phyloP scores from a whole-genome alignment of 2,797 vertebrate genomes.

The Pogoniulus pusillus region DNA sequence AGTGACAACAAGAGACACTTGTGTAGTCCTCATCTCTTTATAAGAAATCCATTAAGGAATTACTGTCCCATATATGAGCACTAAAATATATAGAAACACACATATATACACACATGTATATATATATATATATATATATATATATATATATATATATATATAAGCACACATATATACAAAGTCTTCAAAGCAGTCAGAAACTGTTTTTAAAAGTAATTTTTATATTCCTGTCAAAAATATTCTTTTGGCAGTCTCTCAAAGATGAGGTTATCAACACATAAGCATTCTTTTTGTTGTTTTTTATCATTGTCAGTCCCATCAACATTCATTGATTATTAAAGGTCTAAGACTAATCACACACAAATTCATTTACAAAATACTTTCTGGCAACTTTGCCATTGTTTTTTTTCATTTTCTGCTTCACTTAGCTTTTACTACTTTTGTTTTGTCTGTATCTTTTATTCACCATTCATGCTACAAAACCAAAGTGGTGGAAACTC shows the following conservation, averaged over 20 bases:
- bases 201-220: background rate
- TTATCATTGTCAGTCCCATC: background rate
- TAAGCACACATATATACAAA: background rate
- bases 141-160: no score
- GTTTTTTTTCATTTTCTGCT: background rate
- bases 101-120: no score
- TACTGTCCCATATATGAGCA: background rate
- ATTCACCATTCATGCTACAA: background rate
- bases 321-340: background rate
- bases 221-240: background rate
- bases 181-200: background rate
- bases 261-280: background rate
- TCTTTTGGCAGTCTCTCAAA: background rate
- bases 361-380: background rate
- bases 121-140: no score
- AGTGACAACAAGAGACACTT: background rate
- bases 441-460: background rate
- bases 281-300: background rate
- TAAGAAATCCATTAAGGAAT: background rate
- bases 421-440: background rate
- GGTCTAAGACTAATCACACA: background rate
- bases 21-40: background rate
- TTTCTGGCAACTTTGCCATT: background rate
- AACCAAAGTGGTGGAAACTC: background rate
- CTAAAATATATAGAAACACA: background rate